Evolutionary conservation across 2,797 vertebrate genomes (phyloP), one percentile per base, ranked within the genome.

Genomic region (Threskiornis aethiopicus): DNA sequence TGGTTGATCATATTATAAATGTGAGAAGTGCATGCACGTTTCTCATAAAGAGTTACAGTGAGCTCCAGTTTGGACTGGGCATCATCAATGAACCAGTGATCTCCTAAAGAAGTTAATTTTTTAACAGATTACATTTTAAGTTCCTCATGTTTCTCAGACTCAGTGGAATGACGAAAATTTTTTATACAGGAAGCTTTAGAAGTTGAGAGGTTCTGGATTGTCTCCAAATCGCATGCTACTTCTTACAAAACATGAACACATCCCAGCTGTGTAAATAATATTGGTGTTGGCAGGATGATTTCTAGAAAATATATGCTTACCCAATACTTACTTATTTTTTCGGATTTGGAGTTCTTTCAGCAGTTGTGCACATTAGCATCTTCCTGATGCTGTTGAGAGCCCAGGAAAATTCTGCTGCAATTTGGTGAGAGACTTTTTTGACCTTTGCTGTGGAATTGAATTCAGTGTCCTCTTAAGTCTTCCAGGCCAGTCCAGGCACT

Each of bases 251-350:
- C 57, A 67, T 52, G 93, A 89, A 95, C 59, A 71, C 55, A 69
- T 93, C 89, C 93, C 93, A 96, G 89, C 91, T 97, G 97, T 96
- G 87, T 93, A 95, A 97, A 95, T 96, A 93, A 89, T 92, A 93
- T 52, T 93, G 70, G 44, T 92, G 86, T 92, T 96, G 79, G 93
- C 62, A 82, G 71, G 66, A 66, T 86, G 55, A 86, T 95, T 89
- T 91, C 54, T 88, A 89, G 72, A 95, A 96, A 93, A 81, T 79
- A 81, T 16, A 91, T 82, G 59, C 84, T 54, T 93, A 41, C 75
- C 37, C 84, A 88, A n/a, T 75, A 73, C 25, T 66, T 65, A 31
- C 0, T 86, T 75, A 6, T 58, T 87, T 95, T 85, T 79, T 86
- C 26, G 6, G 10, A 46, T 64, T 72, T 84, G 35, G 47, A 85